Conservation (phyloP, 2,797 vertebrate species). For the Peromyscus aztecus region DNA sequence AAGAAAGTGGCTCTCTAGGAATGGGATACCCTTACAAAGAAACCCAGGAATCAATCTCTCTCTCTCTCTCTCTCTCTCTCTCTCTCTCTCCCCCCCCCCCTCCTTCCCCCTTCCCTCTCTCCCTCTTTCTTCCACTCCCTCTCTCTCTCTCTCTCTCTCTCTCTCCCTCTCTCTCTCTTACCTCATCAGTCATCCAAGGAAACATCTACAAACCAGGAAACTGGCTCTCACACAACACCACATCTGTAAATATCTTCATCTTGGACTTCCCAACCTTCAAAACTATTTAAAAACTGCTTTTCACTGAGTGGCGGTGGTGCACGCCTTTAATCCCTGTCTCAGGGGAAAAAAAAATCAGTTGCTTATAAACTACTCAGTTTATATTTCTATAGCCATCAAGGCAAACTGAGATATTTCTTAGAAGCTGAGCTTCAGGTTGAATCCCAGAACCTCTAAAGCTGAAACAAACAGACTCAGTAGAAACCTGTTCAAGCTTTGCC, state of each 20-base stretch:
- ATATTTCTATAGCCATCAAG: neutral
- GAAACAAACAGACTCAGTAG: slow-evolving; percentile 12
- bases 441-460: neutral
- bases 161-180: neutral
- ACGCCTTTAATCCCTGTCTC: neutral
- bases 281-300: neutral
- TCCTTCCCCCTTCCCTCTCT: too few species aligned
- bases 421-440: neutral
- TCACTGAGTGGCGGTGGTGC: too few species aligned
- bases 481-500: neutral
- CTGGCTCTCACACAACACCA: neutral
- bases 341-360: neutral
- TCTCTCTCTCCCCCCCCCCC: too few species aligned
- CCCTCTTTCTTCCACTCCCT: too few species aligned
- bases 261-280: neutral
- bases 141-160: too few species aligned
- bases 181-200: neutral
- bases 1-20: neutral
- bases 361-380: neutral
- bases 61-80: neutral
- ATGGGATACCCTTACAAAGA: neutral
- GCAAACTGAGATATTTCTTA: neutral
- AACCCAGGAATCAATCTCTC: neutral
- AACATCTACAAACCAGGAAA: neutral
- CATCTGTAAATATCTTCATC: neutral